Evolutionary conservation across 2,888 invertebrate genomes (phyloP), one percentile per base, ranked within the genome.

Genomic region (Escarpia spicata): DNA sequence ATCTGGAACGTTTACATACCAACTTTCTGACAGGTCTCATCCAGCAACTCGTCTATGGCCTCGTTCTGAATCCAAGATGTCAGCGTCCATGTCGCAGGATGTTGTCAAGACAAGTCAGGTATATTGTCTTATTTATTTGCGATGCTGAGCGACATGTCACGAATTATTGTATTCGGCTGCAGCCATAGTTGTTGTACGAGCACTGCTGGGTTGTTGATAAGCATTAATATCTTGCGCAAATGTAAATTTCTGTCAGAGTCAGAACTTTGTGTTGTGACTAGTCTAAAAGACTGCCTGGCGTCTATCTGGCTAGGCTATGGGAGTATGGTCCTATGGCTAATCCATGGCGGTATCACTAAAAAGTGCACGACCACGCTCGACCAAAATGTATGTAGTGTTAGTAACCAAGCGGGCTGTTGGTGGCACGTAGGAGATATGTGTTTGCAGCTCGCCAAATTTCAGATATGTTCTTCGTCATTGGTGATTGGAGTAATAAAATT

Each of bases 51-150:
- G 75, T n/a, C 75, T 75, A 75, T 26, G 75, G 75, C 75, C 75
- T 75, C 75, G 75, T 75, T 75, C 75, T 75, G 75, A 75, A 75
- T 75, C n/a, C 75, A 75, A 75, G 19, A 75, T 75, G 75, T 75
- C 75, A 75, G 75, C 75, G 75, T 75, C 75, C 75, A 75, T 75
- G 75, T 75, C 75, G 19, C 75, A 75, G 75, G 75, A 75, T 75
- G 26, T 75, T 75, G n/a, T 75, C 75, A 75, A 75, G 75, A 19
- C 75, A 26, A 75, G 19, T 75, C 75, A 75, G 75, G 75, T 75
- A 75, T 75, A 3, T n/a, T 26, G 75, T 75, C 19, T 26, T 75
- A 6, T 60, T 75, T 26, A 26, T 15, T 26, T 75, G 75, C 26
- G 19, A 2, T 75, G 15, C 75, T 75, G 6, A 75, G 75, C 75